Evolutionary conservation across 1,140 invertebrate species (phyloP).

Genomic region (Bombus soroeensis): DNA sequence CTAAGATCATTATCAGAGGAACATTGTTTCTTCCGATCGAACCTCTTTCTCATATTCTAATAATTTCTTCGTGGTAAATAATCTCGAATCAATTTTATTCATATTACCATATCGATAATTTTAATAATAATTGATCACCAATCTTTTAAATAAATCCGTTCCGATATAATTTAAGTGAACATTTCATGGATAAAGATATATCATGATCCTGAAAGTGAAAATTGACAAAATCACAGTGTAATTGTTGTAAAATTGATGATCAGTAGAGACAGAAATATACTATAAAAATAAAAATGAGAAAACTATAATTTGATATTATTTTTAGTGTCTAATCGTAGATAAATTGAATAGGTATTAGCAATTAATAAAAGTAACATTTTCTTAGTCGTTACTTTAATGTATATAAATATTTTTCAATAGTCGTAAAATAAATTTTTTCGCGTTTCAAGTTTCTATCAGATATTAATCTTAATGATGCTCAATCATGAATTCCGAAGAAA

Average conservation of each 20-base stretch:
- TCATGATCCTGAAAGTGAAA: neutral
- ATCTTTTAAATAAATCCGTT: neutral
- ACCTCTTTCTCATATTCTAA: neutral
- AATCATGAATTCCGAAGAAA: neutral
- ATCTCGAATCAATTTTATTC: neutral
- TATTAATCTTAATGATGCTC: neutral
- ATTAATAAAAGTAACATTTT: neutral
- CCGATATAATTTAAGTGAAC: neutral
- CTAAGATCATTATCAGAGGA: neutral
- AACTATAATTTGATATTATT: neutral
- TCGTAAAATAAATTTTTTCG: no score
- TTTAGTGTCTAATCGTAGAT: neutral
- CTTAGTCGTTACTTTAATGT: neutral
- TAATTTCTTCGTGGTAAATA: neutral
- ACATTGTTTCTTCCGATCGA: neutral
- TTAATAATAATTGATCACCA: neutral
- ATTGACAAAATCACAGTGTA: neutral
- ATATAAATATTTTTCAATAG: neutral
- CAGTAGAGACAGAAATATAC: neutral
- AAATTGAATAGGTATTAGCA: neutral
- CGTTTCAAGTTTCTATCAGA: neutral
- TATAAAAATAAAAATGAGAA: neutral
- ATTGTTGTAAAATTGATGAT: conserved; percentile 1
- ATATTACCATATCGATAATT: neutral
- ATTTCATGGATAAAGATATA: neutral